These are phyloP conservation scores for Macaria liturata DNA, from an alignment of 2,888 invertebrate species.

Conservation along the genomic window DNA sequence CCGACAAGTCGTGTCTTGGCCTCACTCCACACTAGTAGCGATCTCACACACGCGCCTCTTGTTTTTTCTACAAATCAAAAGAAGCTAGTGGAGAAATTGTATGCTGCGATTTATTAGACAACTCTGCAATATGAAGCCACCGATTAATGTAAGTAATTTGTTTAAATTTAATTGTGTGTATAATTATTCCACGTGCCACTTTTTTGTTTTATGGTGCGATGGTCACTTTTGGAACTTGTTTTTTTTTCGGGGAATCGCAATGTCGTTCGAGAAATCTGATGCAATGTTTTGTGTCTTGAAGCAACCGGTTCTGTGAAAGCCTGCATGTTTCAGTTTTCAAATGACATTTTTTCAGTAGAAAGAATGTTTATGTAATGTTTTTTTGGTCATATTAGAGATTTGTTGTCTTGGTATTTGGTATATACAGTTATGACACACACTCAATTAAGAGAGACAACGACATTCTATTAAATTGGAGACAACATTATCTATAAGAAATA, in stretches of 20 bases:
- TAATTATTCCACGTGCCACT: constrained; percentile 3
- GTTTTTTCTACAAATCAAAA: too few relatives aligned
- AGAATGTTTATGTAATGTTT: too few relatives aligned
- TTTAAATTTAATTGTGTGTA: neutral
- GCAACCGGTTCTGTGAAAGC: constrained; percentile 2
- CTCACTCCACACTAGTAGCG: constrained; percentile 49
- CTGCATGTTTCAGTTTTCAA: too few relatives aligned
- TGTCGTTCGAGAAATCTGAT: constrained; percentile 1
- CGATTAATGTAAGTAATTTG: constrained; percentile 65
- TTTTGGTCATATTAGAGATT: too few relatives aligned
- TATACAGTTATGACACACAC: too few relatives aligned
- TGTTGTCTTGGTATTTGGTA: too few relatives aligned
- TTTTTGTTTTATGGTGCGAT: constrained; percentile 7
- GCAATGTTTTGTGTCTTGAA: constrained; percentile 2
- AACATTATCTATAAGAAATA: too few relatives aligned
- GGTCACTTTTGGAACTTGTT: constrained; percentile 8
- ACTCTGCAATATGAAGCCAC: constrained; percentile 75
- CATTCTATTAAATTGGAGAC: too few relatives aligned
- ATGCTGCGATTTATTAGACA: constrained; percentile 67
- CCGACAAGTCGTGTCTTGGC: constrained; percentile 55
- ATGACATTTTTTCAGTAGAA: neutral
- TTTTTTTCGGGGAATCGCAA: constrained; percentile 1
- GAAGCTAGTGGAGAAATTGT: neutral
- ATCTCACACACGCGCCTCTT: constrained; percentile 43
- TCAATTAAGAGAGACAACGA: too few relatives aligned